Evolutionary conservation across 1,140 invertebrate genomes (phyloP).

Genomic region (Ectropis grisescens): DNA sequence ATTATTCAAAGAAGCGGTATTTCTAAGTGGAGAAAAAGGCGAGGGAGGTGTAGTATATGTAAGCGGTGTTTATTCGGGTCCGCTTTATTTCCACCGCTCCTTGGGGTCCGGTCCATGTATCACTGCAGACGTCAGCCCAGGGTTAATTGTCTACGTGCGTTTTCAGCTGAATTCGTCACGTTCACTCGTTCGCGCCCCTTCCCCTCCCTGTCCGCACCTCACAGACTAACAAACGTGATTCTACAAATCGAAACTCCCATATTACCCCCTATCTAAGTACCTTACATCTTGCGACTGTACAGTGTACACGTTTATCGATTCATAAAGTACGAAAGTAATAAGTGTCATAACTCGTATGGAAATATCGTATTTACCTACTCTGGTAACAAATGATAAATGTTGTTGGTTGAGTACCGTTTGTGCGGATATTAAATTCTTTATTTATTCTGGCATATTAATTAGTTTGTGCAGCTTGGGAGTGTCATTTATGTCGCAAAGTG

Average conservation of each 20-base stretch:
- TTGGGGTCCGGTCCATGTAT: conserved; percentile 24
- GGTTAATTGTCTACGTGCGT: conserved; percentile 50
- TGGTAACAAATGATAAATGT: conserved; percentile 11
- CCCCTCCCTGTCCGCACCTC: no score
- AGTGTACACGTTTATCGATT: no score
- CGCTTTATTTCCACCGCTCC: conserved; percentile 20
- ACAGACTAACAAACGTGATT: no score
- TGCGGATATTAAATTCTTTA: conserved; percentile 12
- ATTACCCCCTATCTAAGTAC: no score
- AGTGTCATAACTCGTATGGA: no score
- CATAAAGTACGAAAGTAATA: no score
- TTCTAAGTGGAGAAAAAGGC: conserved; percentile 13
- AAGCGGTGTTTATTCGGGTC: conserved; percentile 20
- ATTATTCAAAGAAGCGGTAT: no score
- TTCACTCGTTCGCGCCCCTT: conserved; percentile 18
- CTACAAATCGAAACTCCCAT: no score
- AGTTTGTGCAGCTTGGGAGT: conserved; percentile 3
- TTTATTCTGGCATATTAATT: conserved; percentile 12
- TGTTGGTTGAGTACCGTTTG: conserved; percentile 2
- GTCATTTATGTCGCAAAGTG: no score
- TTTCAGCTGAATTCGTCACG: conserved; percentile 44
- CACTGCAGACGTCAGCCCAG: conserved; percentile 31
- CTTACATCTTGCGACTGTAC: no score
- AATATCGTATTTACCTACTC: conserved; percentile 1
- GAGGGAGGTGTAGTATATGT: conserved; percentile 11